Percentiles rank a stretch among this genome's conserved stretches.
These are phyloP conservation scores for Halcyon badia DNA, from an alignment of 2,797 vertebrate genomes.

Conservation along the genomic window DNA sequence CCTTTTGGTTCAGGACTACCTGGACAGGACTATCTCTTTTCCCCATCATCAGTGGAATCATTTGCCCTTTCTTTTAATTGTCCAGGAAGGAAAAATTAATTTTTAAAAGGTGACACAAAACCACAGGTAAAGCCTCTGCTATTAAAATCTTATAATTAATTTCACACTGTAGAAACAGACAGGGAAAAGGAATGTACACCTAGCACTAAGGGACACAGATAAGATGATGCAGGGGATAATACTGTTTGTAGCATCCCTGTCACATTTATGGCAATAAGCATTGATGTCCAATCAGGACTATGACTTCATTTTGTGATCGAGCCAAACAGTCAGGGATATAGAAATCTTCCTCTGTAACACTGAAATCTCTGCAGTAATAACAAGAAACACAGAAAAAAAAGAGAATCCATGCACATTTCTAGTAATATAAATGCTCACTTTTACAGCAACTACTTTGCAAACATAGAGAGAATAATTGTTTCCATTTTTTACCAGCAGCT, in stretches of 20 bases:
- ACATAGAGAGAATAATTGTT: not conserved
- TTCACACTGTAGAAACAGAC: not conserved
- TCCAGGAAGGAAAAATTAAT: not conserved
- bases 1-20: not conserved
- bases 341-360: not conserved
- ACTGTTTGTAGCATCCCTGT: not conserved
- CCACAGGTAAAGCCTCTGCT: not conserved
- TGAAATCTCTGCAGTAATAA: not conserved
- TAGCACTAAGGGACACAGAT: not conserved
- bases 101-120: not conserved
- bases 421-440: not conserved
- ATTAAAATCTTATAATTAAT: not conserved
- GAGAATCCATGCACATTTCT: not conserved
- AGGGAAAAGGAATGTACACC: not conserved
- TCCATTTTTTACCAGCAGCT: conserved; percentile 18
- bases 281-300: not conserved
- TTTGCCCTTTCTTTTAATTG: not conserved
- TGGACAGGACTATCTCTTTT: not conserved
- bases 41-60: not conserved
- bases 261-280: not conserved
- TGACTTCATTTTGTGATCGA: not conserved
- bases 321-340: not conserved
- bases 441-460: not conserved
- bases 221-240: not conserved
- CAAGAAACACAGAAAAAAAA: not conserved